Conservation (phyloP, 30 jellyfish, hydroid and myxozoan genomes). For the Hydractinia symbiolongicarpus region DNA sequence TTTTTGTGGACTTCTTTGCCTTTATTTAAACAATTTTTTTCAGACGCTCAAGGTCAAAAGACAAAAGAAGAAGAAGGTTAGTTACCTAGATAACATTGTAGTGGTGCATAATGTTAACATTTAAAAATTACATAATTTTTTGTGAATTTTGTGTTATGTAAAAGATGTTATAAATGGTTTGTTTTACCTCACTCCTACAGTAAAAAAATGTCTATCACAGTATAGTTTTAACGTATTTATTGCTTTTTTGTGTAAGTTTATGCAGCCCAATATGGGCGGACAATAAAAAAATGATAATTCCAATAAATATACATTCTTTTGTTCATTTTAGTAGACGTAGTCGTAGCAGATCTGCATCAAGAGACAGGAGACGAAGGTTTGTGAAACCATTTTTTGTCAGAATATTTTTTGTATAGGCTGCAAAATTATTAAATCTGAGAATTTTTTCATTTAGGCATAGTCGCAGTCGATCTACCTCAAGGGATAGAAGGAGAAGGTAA, state of each 20-base stretch:
- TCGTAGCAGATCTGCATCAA: conserved; percentile 11
- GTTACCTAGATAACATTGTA: not conserved
- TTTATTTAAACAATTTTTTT: not conserved
- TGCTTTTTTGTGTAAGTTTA: too few species aligned
- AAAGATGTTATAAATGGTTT: too few species aligned
- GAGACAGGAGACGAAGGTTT: conserved; percentile 12
- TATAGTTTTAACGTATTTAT: too few species aligned
- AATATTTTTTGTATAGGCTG: not conserved
- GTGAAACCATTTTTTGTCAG: not conserved
- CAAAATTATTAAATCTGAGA: not conserved
- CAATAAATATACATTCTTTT: not conserved
- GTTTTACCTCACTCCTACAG: too few species aligned
- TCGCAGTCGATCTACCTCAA: conserved; percentile 11
- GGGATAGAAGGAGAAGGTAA: not conserved
- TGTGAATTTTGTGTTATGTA: too few species aligned
- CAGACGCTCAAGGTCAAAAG: not conserved
- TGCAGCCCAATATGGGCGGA: too few species aligned
- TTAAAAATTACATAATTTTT: too few species aligned
- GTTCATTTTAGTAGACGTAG: conserved; percentile 1
- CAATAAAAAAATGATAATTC: too few species aligned
- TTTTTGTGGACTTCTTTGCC: too few species aligned
- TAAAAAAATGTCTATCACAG: too few species aligned
- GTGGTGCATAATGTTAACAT: too few species aligned
- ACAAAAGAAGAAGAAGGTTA: conserved; percentile 1
- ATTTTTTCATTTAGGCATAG: not conserved